These are phyloP conservation scores for Brotula barbata DNA, from an alignment of 2,797 vertebrate genomes.

Conservation along the genomic window DNA sequence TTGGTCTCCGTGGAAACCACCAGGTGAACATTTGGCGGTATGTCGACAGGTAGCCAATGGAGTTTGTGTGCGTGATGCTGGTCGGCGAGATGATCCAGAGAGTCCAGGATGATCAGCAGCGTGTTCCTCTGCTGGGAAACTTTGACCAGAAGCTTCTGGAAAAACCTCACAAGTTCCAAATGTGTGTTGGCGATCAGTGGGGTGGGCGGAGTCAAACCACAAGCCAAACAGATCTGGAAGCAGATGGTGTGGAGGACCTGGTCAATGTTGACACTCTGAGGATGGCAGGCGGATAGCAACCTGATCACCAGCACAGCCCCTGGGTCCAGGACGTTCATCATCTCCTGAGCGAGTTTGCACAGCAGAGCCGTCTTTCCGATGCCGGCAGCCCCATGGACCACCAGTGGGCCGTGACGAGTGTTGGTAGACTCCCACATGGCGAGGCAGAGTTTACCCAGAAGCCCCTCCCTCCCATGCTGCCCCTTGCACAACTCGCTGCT, in stretches of 20 bases:
- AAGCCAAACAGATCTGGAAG: slow-evolving; percentile 78
- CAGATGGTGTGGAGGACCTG: slow-evolving; percentile 77
- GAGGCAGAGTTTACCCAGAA: slow-evolving; percentile 75
- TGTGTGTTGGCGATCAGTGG: slow-evolving; percentile 57
- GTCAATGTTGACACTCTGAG: slow-evolving; percentile 67
- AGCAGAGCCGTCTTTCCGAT: slow-evolving; percentile 83
- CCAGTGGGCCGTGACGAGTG: slow-evolving; percentile 64
- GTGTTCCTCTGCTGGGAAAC: slow-evolving; percentile 72
- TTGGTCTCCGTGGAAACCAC: slow-evolving; percentile 74
- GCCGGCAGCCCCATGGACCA: slow-evolving; percentile 77
- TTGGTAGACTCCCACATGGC: slow-evolving; percentile 66
- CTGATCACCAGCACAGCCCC: slow-evolving; percentile 63
- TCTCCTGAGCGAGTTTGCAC: slow-evolving; percentile 75
- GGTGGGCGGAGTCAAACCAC: slow-evolving; percentile 68
- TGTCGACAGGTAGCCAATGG: slow-evolving; percentile 77
- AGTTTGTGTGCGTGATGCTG: slow-evolving; percentile 51
- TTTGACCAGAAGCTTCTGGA: slow-evolving; percentile 70
- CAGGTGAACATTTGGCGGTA: slow-evolving; percentile 80
- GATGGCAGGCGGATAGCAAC: slow-evolving; percentile 77
- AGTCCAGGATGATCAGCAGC: slow-evolving; percentile 81
- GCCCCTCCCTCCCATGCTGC: slow-evolving; percentile 74
- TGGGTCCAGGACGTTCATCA: slow-evolving; percentile 59
- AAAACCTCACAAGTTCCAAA: slow-evolving; percentile 71
- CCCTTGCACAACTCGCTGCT: slow-evolving; percentile 49
- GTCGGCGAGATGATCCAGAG: slow-evolving; percentile 76